Percentiles rank a stretch among this genome's conserved stretches.
These are phyloP conservation scores for Cheilosia pagana DNA, from an alignment of 2,888 invertebrate species.

Conservation along the genomic window DNA sequence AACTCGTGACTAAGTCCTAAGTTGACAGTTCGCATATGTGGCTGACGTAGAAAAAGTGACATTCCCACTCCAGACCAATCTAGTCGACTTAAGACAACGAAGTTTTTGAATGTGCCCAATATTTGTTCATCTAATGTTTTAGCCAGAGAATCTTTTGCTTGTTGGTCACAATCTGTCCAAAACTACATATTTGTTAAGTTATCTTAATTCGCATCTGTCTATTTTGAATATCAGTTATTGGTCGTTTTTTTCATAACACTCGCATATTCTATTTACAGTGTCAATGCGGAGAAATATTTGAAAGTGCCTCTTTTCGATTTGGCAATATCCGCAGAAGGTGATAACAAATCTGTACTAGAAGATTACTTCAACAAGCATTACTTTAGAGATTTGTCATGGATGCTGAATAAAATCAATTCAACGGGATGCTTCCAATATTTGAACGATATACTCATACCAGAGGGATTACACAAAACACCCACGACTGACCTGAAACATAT, in stretches of 20 bases:
- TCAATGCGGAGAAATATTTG: slow-evolving; percentile 91
- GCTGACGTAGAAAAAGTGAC: no score
- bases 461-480: slow-evolving; percentile 77
- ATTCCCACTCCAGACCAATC: no score
- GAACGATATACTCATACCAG: slow-evolving; percentile 88
- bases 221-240: background rate
- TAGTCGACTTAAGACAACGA: no score
- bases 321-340: slow-evolving; percentile 80
- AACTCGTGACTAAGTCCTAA: no score
- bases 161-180: no score
- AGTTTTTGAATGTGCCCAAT: no score
- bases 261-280: slow-evolving; percentile 84
- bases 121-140: no score
- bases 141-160: no score
- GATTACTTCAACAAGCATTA: slow-evolving; percentile 87
- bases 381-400: slow-evolving; percentile 91
- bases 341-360: slow-evolving; percentile 82
- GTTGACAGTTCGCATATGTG: no score
- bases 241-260: background rate
- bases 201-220: no score
- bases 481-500: slow-evolving; percentile 83
- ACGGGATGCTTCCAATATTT: slow-evolving; percentile 90
- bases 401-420: slow-evolving; percentile 91
- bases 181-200: no score
- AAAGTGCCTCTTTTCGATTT: slow-evolving; percentile 92